phyloP scores from a whole-genome alignment of 2,888 invertebrate species.

The Isotomurus palustris region DNA sequence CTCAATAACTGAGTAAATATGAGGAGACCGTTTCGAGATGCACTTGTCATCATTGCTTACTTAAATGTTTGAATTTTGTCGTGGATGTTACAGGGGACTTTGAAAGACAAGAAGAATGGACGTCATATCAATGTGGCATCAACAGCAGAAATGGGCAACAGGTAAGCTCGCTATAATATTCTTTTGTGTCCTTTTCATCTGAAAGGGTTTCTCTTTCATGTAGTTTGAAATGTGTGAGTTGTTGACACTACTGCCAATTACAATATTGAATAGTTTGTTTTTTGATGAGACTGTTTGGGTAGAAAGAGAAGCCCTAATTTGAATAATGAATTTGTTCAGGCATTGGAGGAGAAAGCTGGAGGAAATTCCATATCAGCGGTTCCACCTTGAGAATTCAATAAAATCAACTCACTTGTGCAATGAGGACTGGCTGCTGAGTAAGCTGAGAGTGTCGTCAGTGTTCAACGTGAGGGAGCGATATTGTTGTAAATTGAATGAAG shows the following conservation, averaged over 20 bases:
- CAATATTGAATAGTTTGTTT: too few relatives aligned
- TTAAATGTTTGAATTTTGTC: too few relatives aligned
- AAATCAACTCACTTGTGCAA: slow-evolving; percentile 56
- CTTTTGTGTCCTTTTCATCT: too few relatives aligned
- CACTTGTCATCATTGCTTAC: slow-evolving; percentile 41
- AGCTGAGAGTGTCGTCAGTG: slow-evolving; percentile 71
- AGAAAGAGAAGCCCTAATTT: too few relatives aligned
- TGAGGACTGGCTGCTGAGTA: slow-evolving; percentile 72
- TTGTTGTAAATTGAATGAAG: neutral
- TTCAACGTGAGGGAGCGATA: slow-evolving; percentile 54
- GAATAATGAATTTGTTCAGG: too few relatives aligned
- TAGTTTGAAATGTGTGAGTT: too few relatives aligned
- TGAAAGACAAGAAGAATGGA: slow-evolving; percentile 45
- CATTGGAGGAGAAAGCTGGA: slow-evolving; percentile 75
- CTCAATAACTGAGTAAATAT: neutral
- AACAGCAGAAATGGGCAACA: slow-evolving; percentile 20
- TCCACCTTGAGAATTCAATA: slow-evolving; percentile 61
- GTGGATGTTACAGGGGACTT: slow-evolving; percentile 48
- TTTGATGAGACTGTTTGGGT: too few relatives aligned
- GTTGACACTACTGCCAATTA: too few relatives aligned
- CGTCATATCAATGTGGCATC: slow-evolving; percentile 25
- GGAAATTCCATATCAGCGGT: slow-evolving; percentile 75
- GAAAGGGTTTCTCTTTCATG: too few relatives aligned
- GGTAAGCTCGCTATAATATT: slow-evolving; percentile 24
- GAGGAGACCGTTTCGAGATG: neutral